Conservation (phyloP, 2,888 invertebrate genomes). For the Saturnia japonica region DNA sequence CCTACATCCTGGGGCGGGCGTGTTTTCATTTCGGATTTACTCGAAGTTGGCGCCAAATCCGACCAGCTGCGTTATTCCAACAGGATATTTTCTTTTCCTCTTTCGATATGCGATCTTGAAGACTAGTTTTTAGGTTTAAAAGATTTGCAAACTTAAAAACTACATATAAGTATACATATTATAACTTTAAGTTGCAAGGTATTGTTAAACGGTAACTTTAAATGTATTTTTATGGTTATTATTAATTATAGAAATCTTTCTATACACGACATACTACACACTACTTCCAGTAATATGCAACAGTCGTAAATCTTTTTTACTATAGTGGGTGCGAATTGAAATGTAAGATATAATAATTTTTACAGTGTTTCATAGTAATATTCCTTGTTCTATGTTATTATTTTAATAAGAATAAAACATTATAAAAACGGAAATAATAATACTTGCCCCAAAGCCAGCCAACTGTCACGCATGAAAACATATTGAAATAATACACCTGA, state of each 20-base stretch:
- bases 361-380: background rate
- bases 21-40: conserved; percentile 81
- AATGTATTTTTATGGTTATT: background rate
- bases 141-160: conserved; percentile 72
- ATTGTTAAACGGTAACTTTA: background rate
- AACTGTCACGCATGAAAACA: conserved; percentile 3
- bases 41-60: conserved; percentile 74
- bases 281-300: no score
- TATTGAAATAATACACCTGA: conserved; percentile 1
- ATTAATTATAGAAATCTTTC: background rate
- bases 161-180: conserved; percentile 63
- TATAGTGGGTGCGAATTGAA: background rate
- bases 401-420: background rate
- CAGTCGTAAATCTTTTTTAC: background rate
- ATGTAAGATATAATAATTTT: background rate
- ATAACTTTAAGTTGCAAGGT: conserved; percentile 31
- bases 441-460: background rate
- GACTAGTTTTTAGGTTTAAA: conserved; percentile 80
- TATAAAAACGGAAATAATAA: background rate
- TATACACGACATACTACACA: no score
- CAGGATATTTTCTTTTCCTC: conserved; percentile 77
- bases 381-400: background rate
- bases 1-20: conserved; percentile 63
- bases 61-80: conserved; percentile 70
- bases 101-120: conserved; percentile 73